These are phyloP conservation scores for Anomalospiza imberbis DNA, from an alignment of 2,797 vertebrate species.

Conservation along the genomic window DNA sequence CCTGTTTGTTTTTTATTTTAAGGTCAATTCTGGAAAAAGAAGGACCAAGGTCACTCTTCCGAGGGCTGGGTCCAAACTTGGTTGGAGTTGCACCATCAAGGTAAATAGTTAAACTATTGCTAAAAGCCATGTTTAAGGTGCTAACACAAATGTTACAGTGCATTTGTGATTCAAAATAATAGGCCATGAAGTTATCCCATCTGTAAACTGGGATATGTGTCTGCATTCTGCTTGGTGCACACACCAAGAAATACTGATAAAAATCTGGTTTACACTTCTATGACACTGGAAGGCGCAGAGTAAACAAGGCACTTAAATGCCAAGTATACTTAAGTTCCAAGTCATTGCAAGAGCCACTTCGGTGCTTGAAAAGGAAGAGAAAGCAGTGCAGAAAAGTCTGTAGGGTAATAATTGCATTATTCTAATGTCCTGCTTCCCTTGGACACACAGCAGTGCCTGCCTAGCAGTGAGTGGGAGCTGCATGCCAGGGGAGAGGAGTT, in stretches of 20 bases:
- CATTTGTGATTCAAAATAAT: neutral
- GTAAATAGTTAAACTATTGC: slow-evolving; percentile 70
- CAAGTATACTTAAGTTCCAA: neutral
- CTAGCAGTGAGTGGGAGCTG: neutral
- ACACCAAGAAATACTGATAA: neutral
- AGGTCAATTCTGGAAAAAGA: slow-evolving; percentile 98
- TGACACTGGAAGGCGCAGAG: neutral
- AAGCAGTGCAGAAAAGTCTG: neutral
- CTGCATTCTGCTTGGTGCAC: neutral
- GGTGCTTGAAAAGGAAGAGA: neutral
- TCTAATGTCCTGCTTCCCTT: neutral
- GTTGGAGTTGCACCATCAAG: slow-evolving; percentile 97
- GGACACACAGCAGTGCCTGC: neutral
- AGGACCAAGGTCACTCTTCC: slow-evolving; percentile 94
- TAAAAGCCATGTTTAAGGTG: neutral
- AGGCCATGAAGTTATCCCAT: neutral
- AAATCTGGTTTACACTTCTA: neutral
- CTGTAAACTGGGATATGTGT: neutral
- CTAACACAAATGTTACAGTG: neutral
- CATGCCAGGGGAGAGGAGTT: neutral
- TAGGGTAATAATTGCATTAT: neutral
- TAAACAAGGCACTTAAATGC: neutral
- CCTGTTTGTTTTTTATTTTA: slow-evolving; percentile 47
- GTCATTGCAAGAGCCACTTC: neutral
- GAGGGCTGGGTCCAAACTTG: slow-evolving; percentile 95